A percentile compares a stretch with the other conserved stretches of the same genome.
These are phyloP conservation scores for Amblyraja radiata DNA, from an alignment of 2,797 vertebrate species.

Conservation along the genomic window DNA sequence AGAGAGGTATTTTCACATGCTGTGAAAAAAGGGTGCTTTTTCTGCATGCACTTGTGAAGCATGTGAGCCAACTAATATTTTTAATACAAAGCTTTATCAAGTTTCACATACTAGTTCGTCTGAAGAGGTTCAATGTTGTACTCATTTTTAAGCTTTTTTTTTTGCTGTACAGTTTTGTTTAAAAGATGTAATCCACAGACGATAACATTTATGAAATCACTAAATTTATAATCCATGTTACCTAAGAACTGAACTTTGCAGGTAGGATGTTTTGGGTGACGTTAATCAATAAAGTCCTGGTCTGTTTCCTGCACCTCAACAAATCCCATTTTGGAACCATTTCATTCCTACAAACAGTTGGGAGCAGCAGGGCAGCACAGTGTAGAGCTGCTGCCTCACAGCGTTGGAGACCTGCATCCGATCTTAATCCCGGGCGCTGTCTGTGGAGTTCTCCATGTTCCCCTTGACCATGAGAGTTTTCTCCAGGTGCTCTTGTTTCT, in stretches of 20 bases:
- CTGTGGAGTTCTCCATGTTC: too few relatives aligned
- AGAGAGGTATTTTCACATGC: background rate
- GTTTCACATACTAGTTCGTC: background rate
- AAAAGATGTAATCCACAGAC: background rate
- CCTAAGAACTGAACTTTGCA: background rate
- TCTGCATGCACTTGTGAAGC: slow-evolving; percentile 8
- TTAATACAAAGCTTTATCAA: background rate
- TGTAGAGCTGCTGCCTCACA: too few relatives aligned
- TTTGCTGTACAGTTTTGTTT: background rate
- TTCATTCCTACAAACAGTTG: background rate
- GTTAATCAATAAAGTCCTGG: background rate
- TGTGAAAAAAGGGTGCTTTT: background rate
- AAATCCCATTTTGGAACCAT: background rate
- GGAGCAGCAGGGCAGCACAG: background rate
- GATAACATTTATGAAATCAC: background rate
- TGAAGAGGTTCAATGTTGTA: background rate
- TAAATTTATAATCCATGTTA: background rate
- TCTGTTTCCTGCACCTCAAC: background rate
- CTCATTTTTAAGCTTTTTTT: background rate
- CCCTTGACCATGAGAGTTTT: too few relatives aligned
- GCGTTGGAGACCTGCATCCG: too few relatives aligned
- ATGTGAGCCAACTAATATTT: background rate
- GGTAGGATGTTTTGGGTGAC: background rate
- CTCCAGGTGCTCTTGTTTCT: too few relatives aligned
- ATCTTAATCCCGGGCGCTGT: too few relatives aligned